These are phyloP conservation scores for Chaitophorus viminalis DNA, from an alignment of 2,888 invertebrate genomes.

Conservation along the genomic window DNA sequence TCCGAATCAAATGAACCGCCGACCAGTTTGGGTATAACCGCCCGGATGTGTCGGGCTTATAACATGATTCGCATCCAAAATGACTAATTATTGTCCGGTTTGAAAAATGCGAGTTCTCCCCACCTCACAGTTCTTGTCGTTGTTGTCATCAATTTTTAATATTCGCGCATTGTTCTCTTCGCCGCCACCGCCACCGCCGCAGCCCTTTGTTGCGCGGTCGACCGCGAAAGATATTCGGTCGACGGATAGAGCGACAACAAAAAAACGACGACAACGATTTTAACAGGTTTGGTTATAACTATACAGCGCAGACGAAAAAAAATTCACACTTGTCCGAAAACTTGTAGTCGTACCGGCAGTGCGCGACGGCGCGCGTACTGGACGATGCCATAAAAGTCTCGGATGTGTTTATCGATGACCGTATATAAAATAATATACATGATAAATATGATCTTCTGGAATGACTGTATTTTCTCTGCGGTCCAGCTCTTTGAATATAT, in stretches of 20 bases:
- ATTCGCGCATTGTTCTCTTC: slow-evolving; percentile 47
- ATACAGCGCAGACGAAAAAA: slow-evolving; percentile 2
- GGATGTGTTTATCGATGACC: slow-evolving; percentile 27
- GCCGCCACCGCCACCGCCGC: background rate
- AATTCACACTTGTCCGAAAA: slow-evolving; percentile 42
- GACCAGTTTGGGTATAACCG: slow-evolving; percentile 45
- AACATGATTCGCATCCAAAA: slow-evolving; percentile 57
- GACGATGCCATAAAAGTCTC: slow-evolving; percentile 23
- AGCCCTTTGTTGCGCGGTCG: slow-evolving; percentile 30
- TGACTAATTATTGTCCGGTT: slow-evolving; percentile 58
- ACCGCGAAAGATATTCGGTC: slow-evolving; percentile 32
- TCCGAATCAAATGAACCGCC: slow-evolving; percentile 52
- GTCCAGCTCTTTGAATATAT: background rate
- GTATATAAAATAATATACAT: background rate
- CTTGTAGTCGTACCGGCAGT: background rate
- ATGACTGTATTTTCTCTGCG: background rate
- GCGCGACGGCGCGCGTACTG: background rate
- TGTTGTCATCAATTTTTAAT: slow-evolving; percentile 22
- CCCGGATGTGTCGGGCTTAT: slow-evolving; percentile 54
- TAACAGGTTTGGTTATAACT: slow-evolving; percentile 14
- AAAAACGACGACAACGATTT: slow-evolving; percentile 23
- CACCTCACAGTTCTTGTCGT: background rate
- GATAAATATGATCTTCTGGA: background rate
- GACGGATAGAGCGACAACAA: background rate
- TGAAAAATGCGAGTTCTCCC: background rate